Percentiles rank a stretch among this genome's conserved stretches.
Conservation (phyloP, 2,113 vertebrate genomes). For the Oenanthe oenanthe region DNA sequence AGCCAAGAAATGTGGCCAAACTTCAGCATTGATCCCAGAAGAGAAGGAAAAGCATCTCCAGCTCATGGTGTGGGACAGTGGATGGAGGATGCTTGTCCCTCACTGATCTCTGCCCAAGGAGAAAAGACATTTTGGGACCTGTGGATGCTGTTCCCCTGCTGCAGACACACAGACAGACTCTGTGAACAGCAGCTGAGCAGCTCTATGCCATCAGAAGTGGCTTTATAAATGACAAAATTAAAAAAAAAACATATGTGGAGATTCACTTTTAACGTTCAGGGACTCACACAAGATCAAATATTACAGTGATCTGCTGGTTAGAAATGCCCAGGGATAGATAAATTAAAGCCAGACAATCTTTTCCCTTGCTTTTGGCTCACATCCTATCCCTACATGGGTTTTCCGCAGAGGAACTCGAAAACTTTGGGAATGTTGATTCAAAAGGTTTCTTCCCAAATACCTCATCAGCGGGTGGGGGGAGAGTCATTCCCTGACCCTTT, state of each 20-base stretch:
- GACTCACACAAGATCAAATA: background rate
- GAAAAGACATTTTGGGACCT: background rate
- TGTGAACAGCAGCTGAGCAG: background rate
- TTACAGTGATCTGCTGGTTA: slow-evolving; percentile 22
- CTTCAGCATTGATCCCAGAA: background rate
- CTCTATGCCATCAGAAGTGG: background rate
- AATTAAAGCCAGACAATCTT: slow-evolving; percentile 60
- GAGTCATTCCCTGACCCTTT: background rate
- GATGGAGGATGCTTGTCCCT: background rate
- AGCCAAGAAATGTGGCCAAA: slow-evolving; percentile 32
- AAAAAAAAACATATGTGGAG: background rate
- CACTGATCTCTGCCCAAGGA: accelerated
- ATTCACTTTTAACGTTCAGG: background rate
- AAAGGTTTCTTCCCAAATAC: slow-evolving; percentile 62
- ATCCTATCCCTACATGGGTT: slow-evolving; percentile 53
- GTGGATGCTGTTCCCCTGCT: background rate
- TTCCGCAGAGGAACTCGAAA: slow-evolving; percentile 38
- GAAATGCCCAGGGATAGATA: slow-evolving; percentile 45
- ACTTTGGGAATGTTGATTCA: slow-evolving; percentile 56
- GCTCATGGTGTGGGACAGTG: background rate
- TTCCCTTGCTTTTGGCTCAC: slow-evolving; percentile 5
- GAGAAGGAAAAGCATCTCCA: background rate
- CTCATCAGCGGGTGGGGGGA: background rate
- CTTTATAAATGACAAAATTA: slow-evolving; percentile 16
- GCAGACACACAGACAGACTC: accelerated